phyloP scores from a whole-genome alignment of 2,113 vertebrate genomes.

The Melanocharis versteri region DNA sequence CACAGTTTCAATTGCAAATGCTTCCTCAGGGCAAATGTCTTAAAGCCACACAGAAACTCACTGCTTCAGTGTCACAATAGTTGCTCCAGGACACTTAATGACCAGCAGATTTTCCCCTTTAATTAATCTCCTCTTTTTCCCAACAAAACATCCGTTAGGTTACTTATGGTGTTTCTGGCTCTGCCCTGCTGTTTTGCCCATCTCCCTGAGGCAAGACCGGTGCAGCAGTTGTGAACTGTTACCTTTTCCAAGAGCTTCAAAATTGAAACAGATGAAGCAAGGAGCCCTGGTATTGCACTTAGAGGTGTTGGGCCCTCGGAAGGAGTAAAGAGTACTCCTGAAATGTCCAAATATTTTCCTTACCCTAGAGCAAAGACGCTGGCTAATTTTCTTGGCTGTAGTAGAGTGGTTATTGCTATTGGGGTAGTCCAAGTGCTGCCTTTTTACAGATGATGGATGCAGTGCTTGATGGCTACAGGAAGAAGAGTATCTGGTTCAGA shows the following conservation, averaged over 20 bases:
- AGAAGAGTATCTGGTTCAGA: background rate
- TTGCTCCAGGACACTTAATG: background rate
- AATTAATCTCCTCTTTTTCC: background rate
- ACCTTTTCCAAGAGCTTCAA: background rate
- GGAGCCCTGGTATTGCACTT: background rate
- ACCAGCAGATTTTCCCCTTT: background rate
- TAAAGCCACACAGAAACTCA: background rate
- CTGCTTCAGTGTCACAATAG: background rate
- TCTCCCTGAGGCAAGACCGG: background rate
- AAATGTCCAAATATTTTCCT: background rate
- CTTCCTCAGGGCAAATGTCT: constrained; percentile 23
- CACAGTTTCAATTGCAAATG: background rate
- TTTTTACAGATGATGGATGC: background rate
- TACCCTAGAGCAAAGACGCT: background rate
- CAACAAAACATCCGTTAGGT: background rate
- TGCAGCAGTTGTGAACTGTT: background rate
- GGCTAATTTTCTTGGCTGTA: background rate
- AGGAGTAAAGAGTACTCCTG: background rate
- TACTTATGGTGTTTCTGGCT: background rate
- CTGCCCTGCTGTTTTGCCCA: background rate
- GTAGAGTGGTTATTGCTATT: background rate
- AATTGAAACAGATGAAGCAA: background rate
- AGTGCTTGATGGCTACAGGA: background rate
- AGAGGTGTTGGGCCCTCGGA: background rate
- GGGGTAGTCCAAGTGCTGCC: background rate